Conservation (phyloP, 2,113 vertebrate genomes). For the Nibea albiflora region DNA sequence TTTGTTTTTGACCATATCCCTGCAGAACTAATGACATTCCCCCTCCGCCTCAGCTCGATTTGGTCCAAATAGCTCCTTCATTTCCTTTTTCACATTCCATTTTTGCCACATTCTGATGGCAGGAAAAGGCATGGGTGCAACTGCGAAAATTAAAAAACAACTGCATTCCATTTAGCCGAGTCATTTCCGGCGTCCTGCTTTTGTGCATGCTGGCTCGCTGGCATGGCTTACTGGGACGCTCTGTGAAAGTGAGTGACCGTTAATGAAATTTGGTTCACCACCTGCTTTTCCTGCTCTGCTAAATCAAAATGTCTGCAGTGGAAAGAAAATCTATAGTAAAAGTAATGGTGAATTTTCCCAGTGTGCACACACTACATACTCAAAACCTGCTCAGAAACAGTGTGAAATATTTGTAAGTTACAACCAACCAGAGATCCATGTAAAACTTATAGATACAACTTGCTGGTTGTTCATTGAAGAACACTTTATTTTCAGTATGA, state of each 20-base stretch:
- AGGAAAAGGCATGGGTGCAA: background rate
- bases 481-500: slow-evolving; percentile 87
- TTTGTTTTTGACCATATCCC: background rate
- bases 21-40: background rate
- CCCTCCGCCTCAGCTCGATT: background rate
- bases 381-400: background rate
- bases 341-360: background rate
- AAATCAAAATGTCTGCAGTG: background rate
- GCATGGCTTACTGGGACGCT: background rate
- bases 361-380: background rate
- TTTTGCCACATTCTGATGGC: background rate
- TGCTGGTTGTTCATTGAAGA: slow-evolving; percentile 78
- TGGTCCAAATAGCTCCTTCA: background rate
- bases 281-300: background rate
- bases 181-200: background rate
- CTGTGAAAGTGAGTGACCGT: background rate
- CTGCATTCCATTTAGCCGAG: background rate
- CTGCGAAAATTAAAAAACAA: background rate
- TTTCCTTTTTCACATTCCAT: background rate
- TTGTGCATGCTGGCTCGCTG: background rate
- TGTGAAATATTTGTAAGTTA: background rate
- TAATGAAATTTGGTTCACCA: background rate
- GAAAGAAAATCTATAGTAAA: background rate
- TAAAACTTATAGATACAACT: slow-evolving; percentile 24
- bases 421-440: slow-evolving; percentile 17